Conservation (phyloP, 35 echinoderm and acorn worm species). For the Ptychodera flava region DNA sequence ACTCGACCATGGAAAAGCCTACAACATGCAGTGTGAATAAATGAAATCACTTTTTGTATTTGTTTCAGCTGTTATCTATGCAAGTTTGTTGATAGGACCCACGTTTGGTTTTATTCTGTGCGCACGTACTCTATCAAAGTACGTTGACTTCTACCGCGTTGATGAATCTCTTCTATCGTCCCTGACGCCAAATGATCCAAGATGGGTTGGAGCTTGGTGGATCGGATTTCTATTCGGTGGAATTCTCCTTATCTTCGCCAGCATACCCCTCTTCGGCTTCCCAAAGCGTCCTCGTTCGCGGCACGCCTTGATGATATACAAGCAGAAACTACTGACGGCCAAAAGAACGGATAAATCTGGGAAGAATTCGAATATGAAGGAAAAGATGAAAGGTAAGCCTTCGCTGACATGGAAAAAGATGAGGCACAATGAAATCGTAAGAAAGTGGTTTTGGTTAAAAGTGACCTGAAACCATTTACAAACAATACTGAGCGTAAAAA, state of each 20-base stretch:
- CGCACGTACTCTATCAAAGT: background rate
- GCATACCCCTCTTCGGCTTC: slow-evolving; percentile 46
- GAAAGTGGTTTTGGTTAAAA: no score
- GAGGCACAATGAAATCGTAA: no score
- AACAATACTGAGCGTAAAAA: no score
- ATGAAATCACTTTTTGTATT: no score
- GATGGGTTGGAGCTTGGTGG: slow-evolving; percentile 82
- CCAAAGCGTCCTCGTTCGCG: slow-evolving; percentile 10
- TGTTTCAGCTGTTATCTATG: background rate
- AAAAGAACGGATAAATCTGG: background rate
- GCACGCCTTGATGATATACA: background rate
- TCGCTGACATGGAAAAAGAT: no score
- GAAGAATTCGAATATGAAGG: background rate
- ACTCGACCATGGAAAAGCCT: no score
- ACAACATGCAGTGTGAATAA: no score
- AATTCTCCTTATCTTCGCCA: background rate
- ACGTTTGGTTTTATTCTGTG: background rate
- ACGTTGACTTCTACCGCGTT: slow-evolving; percentile 41
- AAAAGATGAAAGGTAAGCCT: background rate
- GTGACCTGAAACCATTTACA: no score
- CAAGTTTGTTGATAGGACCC: background rate
- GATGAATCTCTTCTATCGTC: background rate
- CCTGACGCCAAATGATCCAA: slow-evolving; percentile 29
- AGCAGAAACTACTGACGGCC: background rate
- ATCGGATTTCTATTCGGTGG: slow-evolving; percentile 60